Evolutionary conservation across 2,113 vertebrate species (phyloP), one percentile per base, ranked within the genome.

Genomic region (Aviceda subcristata): DNA sequence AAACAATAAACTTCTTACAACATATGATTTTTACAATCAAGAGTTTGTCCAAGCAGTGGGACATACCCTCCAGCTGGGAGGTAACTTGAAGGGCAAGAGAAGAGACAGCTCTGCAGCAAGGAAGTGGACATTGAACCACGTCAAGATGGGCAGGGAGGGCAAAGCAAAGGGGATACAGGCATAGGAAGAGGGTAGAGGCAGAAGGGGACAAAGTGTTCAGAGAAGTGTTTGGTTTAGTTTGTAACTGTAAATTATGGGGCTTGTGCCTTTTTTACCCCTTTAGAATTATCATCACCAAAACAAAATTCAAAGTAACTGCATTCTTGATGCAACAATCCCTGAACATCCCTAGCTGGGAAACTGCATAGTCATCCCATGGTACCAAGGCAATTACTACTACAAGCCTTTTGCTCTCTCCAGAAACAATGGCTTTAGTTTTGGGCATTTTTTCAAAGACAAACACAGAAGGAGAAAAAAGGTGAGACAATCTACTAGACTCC

Each of bases 391-490:
- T 34, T 86, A 56, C 48, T 60, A 34, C 34, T 56, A 45, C 15
- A 62, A 55, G 21, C 26, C 19, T 18, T 36, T 62, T 0, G 0
- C 22, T 62, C 15, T 34, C 67, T 74, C 26, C n/a, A 88, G 50
- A 91, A 89, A 76, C 36, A 74, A 86, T 45, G n/a, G n/a, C n/a
- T n/a, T n/a, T n/a, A n/a, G n/a, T n/a, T n/a, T n/a, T n/a, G n/a
- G n/a, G n/a, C n/a, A n/a, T n/a, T n/a, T n/a, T n/a, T n/a, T n/a
- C n/a, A 91, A 67, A 79, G 4, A 30, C 50, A 73, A 91, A 67
- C n/a, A 79, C 11, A 74, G 29, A 39, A 45, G 56, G 7, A 74
- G 20, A n/a, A 69, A 69, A 69, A 74, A 10, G 0, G 0, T 64
- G 24, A 69, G 23, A 51, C 24, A 46, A 80, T 22, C 56, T 63